A percentile compares a stretch with the other conserved stretches of the same genome.
These are phyloP conservation scores for Drosophila cardini DNA, from an alignment of 1,140 invertebrate species.

Conservation along the genomic window DNA sequence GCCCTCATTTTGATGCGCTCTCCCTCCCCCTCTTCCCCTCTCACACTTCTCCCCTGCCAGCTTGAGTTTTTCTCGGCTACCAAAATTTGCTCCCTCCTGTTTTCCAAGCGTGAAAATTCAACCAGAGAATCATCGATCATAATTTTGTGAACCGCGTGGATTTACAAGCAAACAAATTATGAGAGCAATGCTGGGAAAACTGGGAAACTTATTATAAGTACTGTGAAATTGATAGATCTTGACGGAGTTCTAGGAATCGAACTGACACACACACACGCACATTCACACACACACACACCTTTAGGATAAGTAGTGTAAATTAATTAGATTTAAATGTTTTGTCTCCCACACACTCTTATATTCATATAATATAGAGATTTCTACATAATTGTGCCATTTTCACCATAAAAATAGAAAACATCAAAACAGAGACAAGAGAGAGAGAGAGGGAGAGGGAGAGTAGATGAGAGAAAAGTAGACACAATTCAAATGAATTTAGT, in stretches of 20 bases:
- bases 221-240: slow-evolving; percentile 67
- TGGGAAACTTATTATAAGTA: slow-evolving; percentile 60
- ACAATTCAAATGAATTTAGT: slow-evolving; percentile 71
- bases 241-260: slow-evolving; percentile 47
- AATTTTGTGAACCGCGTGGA: slow-evolving; percentile 75
- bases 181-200: slow-evolving; percentile 50
- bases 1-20: slow-evolving; percentile 18
- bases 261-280: slow-evolving; percentile 1
- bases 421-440: slow-evolving; percentile 30
- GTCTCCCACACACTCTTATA: slow-evolving; percentile 35
- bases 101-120: slow-evolving; percentile 69
- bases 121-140: slow-evolving; percentile 75
- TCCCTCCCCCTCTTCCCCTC: background rate
- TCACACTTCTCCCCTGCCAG: slow-evolving; percentile 63
- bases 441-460: slow-evolving; percentile 24
- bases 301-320: slow-evolving; percentile 50
- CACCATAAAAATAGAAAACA: slow-evolving; percentile 35
- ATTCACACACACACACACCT: slow-evolving; percentile 1
- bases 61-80: slow-evolving; percentile 56
- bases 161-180: slow-evolving; percentile 81
- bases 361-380: slow-evolving; percentile 38
- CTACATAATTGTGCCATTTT: slow-evolving; percentile 65
- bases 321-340: slow-evolving; percentile 69
- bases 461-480: slow-evolving; percentile 26
- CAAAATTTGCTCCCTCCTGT: slow-evolving; percentile 17